Percentiles rank a stretch among this genome's conserved stretches.
phyloP scores from a whole-genome alignment of 2,797 vertebrate species.

The Hydrophis major region DNA sequence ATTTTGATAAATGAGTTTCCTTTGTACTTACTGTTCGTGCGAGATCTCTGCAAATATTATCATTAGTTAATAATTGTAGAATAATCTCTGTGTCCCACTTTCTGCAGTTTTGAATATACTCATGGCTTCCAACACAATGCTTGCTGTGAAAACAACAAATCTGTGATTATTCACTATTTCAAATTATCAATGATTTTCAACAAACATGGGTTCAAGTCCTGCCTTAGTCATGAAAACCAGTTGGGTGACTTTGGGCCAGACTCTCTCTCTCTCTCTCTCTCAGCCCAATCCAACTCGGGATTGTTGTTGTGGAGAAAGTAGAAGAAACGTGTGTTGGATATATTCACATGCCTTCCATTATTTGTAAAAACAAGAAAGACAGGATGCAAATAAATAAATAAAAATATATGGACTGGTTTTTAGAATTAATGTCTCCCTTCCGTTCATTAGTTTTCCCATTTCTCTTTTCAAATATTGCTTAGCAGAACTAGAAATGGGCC shows the following conservation, averaged over 20 bases:
- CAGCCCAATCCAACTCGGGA: not conserved
- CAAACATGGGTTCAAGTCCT: not conserved
- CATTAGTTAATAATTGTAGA: conserved; percentile 85
- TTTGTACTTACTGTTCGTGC: conserved; percentile 83
- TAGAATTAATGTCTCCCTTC: not conserved
- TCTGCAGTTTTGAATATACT: conserved; percentile 95
- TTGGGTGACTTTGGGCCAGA: not conserved
- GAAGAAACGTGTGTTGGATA: not conserved
- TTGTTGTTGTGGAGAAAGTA: not conserved
- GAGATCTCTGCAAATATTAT: conserved; percentile 83
- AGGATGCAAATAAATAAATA: not conserved
- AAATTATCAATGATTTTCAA: not conserved
- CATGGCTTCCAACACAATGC: conserved; percentile 93
- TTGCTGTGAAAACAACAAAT: conserved; percentile 76
- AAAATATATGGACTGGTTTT: not conserved
- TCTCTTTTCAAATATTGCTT: not conserved
- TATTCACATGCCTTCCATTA: not conserved
- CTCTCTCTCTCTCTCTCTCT: not conserved
- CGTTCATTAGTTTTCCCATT: not conserved
- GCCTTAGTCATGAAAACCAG: not conserved
- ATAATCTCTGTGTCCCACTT: conserved; percentile 97
- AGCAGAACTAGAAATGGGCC: not conserved
- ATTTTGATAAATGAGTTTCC: not conserved
- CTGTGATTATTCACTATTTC: not conserved
- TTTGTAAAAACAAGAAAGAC: not conserved